phyloP scores from a whole-genome alignment of 1,140 invertebrate species.

The Heliconius melpomene region DNA sequence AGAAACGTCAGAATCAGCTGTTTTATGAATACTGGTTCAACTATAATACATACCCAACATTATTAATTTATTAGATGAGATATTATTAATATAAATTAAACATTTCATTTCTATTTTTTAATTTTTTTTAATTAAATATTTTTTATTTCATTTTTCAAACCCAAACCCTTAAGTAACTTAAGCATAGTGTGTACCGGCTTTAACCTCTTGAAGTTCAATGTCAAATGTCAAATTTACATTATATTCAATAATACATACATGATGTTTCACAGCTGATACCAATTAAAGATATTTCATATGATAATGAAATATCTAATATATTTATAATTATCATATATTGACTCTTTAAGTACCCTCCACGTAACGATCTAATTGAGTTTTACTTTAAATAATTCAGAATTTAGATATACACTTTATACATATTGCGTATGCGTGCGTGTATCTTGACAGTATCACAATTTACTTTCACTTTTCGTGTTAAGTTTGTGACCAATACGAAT shows the following conservation, averaged over 20 bases:
- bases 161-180: neutral
- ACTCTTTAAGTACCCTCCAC: neutral
- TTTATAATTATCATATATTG: neutral
- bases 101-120: neutral
- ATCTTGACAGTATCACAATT: neutral
- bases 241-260: neutral
- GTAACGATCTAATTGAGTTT: neutral
- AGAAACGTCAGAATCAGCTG: neutral
- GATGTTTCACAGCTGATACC: neutral
- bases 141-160: neutral
- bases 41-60: neutral
- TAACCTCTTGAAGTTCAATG: neutral
- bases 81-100: neutral
- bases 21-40: neutral
- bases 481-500: constrained; percentile 22
- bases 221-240: neutral
- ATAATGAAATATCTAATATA: too few relatives aligned
- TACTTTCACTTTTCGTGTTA: constrained; percentile 34
- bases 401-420: neutral
- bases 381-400: neutral
- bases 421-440: neutral
- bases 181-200: neutral
- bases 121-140: neutral
- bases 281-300: neutral
- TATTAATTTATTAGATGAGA: neutral